Conservation (phyloP, 2,888 invertebrate genomes). For the Apocheima hispidaria region DNA sequence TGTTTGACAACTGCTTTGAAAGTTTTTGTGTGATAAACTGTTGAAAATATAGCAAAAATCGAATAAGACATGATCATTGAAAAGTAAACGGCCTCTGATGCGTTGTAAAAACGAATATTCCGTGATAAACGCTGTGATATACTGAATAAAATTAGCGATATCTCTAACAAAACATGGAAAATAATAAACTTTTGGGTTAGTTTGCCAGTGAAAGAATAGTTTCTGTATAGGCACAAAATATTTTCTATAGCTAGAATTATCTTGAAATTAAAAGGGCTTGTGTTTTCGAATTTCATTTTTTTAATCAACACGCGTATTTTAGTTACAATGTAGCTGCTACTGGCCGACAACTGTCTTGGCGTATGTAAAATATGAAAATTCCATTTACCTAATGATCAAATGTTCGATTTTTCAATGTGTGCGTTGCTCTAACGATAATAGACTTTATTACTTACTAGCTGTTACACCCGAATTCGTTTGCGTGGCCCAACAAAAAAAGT, state of each 20-base stretch:
- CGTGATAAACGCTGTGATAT: neutral
- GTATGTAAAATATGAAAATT: too few species aligned
- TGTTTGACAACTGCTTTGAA: neutral
- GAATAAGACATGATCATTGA: neutral
- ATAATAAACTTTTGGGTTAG: slow-evolving; percentile 7
- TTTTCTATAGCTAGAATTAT: slow-evolving; percentile 23
- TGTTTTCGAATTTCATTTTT: neutral
- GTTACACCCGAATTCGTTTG: too few species aligned
- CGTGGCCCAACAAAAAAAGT: too few species aligned
- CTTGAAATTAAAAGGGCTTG: neutral
- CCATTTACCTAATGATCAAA: too few species aligned
- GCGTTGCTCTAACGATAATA: too few species aligned
- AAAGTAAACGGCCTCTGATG: neutral
- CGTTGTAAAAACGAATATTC: too few species aligned
- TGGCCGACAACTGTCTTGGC: too few species aligned
- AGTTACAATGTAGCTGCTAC: too few species aligned
- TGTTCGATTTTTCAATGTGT: too few species aligned
- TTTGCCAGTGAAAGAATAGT: slow-evolving; percentile 27
- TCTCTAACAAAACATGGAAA: neutral
- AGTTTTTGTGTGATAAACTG: neutral
- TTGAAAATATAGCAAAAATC: neutral
- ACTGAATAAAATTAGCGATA: neutral
- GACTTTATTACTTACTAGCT: too few species aligned
- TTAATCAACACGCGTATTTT: neutral
- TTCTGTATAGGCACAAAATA: slow-evolving; percentile 30